These are phyloP conservation scores for Staurois parvus DNA, from an alignment of 2,797 vertebrate genomes.

Conservation along the genomic window DNA sequence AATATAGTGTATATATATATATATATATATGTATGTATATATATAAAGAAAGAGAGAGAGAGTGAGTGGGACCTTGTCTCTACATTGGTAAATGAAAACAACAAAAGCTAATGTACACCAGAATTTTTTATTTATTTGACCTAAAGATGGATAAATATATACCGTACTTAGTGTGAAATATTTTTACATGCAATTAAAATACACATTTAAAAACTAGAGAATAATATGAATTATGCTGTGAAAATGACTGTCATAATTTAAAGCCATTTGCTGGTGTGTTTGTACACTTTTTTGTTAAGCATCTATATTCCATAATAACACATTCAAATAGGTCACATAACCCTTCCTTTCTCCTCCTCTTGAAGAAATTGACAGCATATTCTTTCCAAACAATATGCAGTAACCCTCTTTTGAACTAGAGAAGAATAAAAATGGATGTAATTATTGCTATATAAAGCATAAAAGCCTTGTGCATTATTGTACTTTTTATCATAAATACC, in stretches of 20 bases:
- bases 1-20: too few relatives aligned
- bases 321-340: neutral
- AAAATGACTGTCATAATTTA: slow-evolving; percentile 25
- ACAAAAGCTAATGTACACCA: too few relatives aligned
- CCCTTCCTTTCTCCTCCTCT: slow-evolving; percentile 7
- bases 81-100: too few relatives aligned
- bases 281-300: slow-evolving; percentile 14
- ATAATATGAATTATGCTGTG: slow-evolving; percentile 1
- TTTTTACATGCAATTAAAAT: neutral
- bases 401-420: slow-evolving; percentile 32
- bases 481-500: slow-evolving; percentile 18
- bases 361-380: neutral
- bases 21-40: too few relatives aligned
- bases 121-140: too few relatives aligned
- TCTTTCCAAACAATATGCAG: slow-evolving; percentile 14
- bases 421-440: slow-evolving; percentile 36
- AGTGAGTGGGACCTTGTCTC: too few relatives aligned
- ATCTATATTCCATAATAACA: slow-evolving; percentile 7
- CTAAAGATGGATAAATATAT: too few relatives aligned
- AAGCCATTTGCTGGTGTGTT: slow-evolving; percentile 14
- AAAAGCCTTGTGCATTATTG: slow-evolving; percentile 20
- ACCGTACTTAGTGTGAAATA: neutral
- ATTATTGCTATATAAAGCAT: slow-evolving; percentile 48
- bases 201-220: neutral
- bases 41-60: too few relatives aligned